Percentiles rank a stretch among this genome's conserved stretches.
Evolutionary conservation across 2,797 vertebrate species (phyloP).

Genomic region (Coracias cyanogaster): DNA sequence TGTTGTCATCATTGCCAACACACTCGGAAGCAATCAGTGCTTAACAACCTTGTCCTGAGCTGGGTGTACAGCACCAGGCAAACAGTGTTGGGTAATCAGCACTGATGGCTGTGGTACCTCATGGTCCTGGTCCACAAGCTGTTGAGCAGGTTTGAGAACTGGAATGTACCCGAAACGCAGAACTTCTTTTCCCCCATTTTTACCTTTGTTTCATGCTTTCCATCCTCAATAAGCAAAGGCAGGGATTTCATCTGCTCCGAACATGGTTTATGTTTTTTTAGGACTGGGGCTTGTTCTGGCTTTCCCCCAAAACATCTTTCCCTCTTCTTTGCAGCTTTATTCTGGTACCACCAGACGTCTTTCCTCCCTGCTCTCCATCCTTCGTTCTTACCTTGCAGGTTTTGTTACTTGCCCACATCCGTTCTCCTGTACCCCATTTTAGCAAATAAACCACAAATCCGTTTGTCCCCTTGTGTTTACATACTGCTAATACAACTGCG

Average conservation of each 20-base stretch:
- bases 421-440: background rate
- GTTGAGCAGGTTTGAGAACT: background rate
- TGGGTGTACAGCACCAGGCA: no score
- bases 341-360: background rate
- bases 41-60: no score
- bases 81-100: no score
- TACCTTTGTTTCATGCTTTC: background rate
- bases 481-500: no score
- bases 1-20: no score
- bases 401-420: background rate
- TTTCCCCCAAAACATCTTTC: background rate
- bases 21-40: no score
- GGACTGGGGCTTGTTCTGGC: background rate
- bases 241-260: background rate
- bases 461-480: background rate
- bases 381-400: background rate
- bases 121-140: no score
- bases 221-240: background rate
- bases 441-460: background rate
- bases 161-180: background rate
- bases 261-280: background rate
- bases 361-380: background rate
- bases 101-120: no score
- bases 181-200: background rate
- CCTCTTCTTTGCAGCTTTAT: background rate